These are phyloP conservation scores for Lucifuga dentata DNA, from an alignment of 2,113 vertebrate genomes.

Conservation along the genomic window DNA sequence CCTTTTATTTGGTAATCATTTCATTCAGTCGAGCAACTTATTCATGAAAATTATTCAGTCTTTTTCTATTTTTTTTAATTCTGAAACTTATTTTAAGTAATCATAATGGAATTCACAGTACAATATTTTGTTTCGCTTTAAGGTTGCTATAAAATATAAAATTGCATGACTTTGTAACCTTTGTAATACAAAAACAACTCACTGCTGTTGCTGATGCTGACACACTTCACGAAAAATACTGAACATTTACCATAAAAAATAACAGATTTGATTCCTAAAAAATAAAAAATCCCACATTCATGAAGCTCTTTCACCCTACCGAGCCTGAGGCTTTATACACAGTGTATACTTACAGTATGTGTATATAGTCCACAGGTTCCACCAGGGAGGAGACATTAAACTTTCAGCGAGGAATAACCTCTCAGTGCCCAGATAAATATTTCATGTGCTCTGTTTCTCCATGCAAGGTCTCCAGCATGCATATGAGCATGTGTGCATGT, in stretches of 20 bases:
- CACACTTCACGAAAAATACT: not conserved
- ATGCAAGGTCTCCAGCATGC: conserved; percentile 42
- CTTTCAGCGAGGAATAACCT: conserved; percentile 77
- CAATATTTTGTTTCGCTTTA: too few relatives aligned
- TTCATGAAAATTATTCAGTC: too few relatives aligned
- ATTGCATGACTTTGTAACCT: too few relatives aligned
- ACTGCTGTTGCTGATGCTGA: too few relatives aligned
- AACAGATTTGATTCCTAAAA: conserved; percentile 8
- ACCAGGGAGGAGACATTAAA: conserved; percentile 62
- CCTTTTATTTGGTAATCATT: not conserved
- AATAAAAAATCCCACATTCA: conserved; percentile 23
- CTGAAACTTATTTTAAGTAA: too few relatives aligned
- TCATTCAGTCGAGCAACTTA: too few relatives aligned
- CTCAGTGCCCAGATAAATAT: conserved; percentile 70
- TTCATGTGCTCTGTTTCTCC: conserved; percentile 71
- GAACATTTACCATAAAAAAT: not conserved
- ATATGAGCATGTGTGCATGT: conserved; percentile 23
- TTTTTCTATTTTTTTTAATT: too few relatives aligned
- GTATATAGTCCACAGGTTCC: conserved; percentile 57
- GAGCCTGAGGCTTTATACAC: conserved; percentile 26
- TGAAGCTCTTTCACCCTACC: conserved; percentile 30
- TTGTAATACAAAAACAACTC: too few relatives aligned
- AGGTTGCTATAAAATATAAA: too few relatives aligned
- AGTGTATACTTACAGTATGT: not conserved
- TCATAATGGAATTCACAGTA: too few relatives aligned